Base-by-base conservation (phyloP, 2,888 invertebrate species). In the Argyresthia goedartella region DNA sequence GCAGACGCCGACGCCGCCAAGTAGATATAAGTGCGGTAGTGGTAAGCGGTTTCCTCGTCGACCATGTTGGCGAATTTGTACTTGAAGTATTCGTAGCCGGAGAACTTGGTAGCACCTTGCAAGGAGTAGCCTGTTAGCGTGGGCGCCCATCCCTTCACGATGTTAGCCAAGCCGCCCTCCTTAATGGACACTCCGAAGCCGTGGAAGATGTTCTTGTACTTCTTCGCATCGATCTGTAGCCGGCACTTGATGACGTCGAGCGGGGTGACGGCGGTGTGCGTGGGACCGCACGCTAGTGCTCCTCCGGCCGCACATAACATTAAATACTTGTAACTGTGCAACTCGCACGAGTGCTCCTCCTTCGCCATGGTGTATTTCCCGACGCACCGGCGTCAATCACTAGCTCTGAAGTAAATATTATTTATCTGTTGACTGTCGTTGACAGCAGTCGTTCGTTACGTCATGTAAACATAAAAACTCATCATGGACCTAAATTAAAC, bases 41-140 rank as follows among this genome's bases (percentile, higher is more conserved):
- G 61, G 72, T 91, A 96, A 0, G 94, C 87, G 14, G 89, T 89
- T 71, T 96, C 95, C 78, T 94, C 94, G 55, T 92, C 93, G 44
- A 93, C 70, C 58, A 93, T 62, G 1, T 89, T 81, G 15, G 91
- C 77, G 72, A 94, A 97, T 56, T 91, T 69, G 54, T 92, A 91
- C 80, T 97, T 96, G 86, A 96, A 96, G 56, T 92, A 89, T 82
- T 96, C 96, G 78, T 96, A 96, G 53, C 96, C 91, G 53, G 93
- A 90, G 75, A 96, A 96, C 77, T 97, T 96, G 71, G 90, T 91
- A 10, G 92, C 76, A 53, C 94, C 94, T 84, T 88, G 80, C 2
- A 76, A 68, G 4, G 95, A 94, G 78, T 96, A 96, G 42, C 96
- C 96, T 60, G 95, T 80, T 14, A 92, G 79, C 7, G 96, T 96